Percentiles rank a stretch among this genome's conserved stretches.
Evolutionary conservation across 2,797 vertebrate species (phyloP).

Genomic region (Somateria mollissima): DNA sequence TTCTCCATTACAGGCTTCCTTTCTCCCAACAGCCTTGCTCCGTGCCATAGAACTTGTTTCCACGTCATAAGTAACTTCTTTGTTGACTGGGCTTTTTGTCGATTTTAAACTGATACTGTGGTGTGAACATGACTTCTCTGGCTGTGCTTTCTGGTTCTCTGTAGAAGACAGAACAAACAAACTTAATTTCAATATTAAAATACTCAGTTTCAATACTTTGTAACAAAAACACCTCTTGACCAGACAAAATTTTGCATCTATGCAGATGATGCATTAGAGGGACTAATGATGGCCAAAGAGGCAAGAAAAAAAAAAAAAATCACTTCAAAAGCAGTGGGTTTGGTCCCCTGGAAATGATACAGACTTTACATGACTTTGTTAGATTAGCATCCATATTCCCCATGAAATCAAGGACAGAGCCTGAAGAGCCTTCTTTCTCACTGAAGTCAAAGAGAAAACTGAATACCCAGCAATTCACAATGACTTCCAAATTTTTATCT

Average conservation of each 20-base stretch:
- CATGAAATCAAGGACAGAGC: neutral
- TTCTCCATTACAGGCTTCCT: constrained; percentile 68
- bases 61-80: constrained; percentile 85
- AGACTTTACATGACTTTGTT: neutral
- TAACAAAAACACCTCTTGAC: constrained; percentile 29
- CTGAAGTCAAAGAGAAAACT: neutral
- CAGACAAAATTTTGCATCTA: constrained; percentile 8
- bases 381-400: constrained; percentile 17
- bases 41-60: constrained; percentile 78
- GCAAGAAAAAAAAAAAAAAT: neutral
- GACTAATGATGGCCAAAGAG: neutral
- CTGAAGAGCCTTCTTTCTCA: neutral
- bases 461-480: neutral
- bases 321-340: constrained; percentile 38
- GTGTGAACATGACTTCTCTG: constrained; percentile 88
- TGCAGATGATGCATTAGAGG: neutral
- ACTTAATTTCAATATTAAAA: constrained; percentile 38
- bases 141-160: constrained; percentile 91
- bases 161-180: constrained; percentile 72
- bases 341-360: constrained; percentile 9
- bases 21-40: constrained; percentile 76
- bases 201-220: neutral
- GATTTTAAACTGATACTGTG: constrained; percentile 84
- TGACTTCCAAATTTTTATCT: neutral
- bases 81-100: constrained; percentile 80